Base-by-base conservation (phyloP, 2,888 invertebrate genomes). In the Proisotoma minuta region DNA sequence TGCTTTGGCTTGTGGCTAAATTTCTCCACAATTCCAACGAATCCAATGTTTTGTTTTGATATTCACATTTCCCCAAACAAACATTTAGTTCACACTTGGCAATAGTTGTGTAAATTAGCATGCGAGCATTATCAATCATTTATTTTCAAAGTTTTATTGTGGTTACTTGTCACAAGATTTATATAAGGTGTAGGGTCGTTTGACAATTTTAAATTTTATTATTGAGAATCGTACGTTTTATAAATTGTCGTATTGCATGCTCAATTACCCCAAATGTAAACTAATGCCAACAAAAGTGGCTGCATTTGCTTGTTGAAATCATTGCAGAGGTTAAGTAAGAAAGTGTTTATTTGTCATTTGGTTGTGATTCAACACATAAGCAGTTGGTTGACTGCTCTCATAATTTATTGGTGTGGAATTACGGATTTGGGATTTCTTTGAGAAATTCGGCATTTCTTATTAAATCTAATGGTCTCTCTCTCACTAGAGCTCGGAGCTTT, bases 391-490 rank as follows among this genome's bases (percentile, higher is more conserved):
- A 34, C 8, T 34, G 15, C 34, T 34, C 34, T 34, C 34, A 34
- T 43, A 43, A 43, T 43, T 43, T 43, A 43, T 43, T 5, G 18
- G 43, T 43, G n/a, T n/a, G 43, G 18, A n/a, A 15, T 43, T 34
- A 15, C 15, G 34, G 34, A 34, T 34, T 34, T 8, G 43, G 20
- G 20, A 43, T 43, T 43, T 43, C 43, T 18, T 20, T 43, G 18
- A 43, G 43, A 43, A 43, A 43, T 61, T 40, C 49, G 57, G 49
- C 47, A 39, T 58, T 68, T 63, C 68, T 68, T 68, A 68, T 68
- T 68, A 68, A 68, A 68, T 68, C 65, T 68, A 68, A 65, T 68
- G 64, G 56, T 57, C 53, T 60, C 64, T 48, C 62, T 68, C 63
- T 65, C 60, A 62, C 65, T n/a, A n/a, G n/a, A 63, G 59, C 62